A percentile compares a stretch with the other conserved stretches of the same genome.
phyloP scores from a whole-genome alignment of 2,888 invertebrate genomes.

The Seira musarum region DNA sequence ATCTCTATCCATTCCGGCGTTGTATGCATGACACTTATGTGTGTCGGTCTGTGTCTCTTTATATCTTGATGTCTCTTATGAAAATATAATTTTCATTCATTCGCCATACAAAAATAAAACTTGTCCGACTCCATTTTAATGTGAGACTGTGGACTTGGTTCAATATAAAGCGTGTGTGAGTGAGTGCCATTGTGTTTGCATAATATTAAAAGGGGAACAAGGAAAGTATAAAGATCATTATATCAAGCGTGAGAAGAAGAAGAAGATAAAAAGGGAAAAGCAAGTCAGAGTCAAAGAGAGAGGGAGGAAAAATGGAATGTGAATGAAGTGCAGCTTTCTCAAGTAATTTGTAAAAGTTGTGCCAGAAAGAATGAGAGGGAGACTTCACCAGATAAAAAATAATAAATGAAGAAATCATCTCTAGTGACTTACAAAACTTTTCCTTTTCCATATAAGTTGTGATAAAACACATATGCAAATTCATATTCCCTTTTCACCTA shows the following conservation, averaged over 20 bases:
- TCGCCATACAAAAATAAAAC: background rate
- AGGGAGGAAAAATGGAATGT: conserved; percentile 39
- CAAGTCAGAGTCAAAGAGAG: conserved; percentile 36
- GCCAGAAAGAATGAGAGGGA: conserved; percentile 20
- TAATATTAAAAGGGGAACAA: background rate
- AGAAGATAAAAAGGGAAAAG: conserved; percentile 39
- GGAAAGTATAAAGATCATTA: background rate
- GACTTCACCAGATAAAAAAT: conserved; percentile 43
- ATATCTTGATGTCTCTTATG: background rate
- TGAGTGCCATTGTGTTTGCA: background rate
- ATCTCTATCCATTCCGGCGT: background rate
- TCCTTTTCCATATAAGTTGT: conserved; percentile 20
- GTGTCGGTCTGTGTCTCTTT: no score
- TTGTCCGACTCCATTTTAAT: background rate
- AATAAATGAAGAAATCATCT: conserved; percentile 60
- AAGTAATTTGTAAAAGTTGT: conserved; percentile 58
- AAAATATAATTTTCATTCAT: background rate
- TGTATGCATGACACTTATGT: no score
- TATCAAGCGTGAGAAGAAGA: conserved; percentile 8
- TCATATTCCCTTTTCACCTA: background rate
- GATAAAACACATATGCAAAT: background rate
- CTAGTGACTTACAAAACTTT: conserved; percentile 48
- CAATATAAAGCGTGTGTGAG: background rate
- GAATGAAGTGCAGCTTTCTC: conserved; percentile 59
- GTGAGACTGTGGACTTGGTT: background rate